Percentiles rank a stretch among this genome's conserved stretches.
These are phyloP conservation scores for Gortyna flavago DNA, from an alignment of 2,888 invertebrate species.

Conservation along the genomic window DNA sequence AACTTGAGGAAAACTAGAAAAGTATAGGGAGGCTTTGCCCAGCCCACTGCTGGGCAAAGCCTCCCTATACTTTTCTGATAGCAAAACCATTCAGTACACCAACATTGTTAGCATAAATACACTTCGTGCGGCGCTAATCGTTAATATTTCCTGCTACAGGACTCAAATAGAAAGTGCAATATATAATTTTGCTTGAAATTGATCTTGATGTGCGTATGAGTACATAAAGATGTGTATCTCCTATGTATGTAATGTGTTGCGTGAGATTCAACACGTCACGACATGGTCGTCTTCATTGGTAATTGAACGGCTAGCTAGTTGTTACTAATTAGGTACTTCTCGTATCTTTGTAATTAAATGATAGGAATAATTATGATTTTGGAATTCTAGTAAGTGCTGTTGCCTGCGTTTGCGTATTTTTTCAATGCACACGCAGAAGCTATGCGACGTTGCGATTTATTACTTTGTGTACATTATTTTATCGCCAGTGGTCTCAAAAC, in stretches of 20 bases:
- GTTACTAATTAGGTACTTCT: background rate
- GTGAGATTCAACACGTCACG: constrained; percentile 70
- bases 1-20: background rate
- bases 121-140: constrained; percentile 46
- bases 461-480: background rate
- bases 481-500: no score
- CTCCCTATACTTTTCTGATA: no score
- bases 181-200: constrained; percentile 68
- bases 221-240: constrained; percentile 58
- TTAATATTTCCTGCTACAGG: constrained; percentile 69
- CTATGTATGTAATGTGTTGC: constrained; percentile 68
- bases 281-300: constrained; percentile 66
- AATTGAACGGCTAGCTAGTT: constrained; percentile 30
- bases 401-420: background rate
- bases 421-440: no score
- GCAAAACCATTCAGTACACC: background rate
- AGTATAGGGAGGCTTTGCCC: background rate
- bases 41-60: no score
- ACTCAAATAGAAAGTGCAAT: constrained; percentile 71
- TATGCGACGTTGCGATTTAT: background rate
- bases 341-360: constrained; percentile 1
- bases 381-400: background rate
- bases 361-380: constrained; percentile 21
- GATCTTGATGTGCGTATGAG: constrained; percentile 68
- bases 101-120: constrained; percentile 41